A percentile compares a stretch with the other conserved stretches of the same genome.
These are phyloP conservation scores for Cecropterus lyciades DNA, from an alignment of 1,140 invertebrate genomes.

Conservation along the genomic window DNA sequence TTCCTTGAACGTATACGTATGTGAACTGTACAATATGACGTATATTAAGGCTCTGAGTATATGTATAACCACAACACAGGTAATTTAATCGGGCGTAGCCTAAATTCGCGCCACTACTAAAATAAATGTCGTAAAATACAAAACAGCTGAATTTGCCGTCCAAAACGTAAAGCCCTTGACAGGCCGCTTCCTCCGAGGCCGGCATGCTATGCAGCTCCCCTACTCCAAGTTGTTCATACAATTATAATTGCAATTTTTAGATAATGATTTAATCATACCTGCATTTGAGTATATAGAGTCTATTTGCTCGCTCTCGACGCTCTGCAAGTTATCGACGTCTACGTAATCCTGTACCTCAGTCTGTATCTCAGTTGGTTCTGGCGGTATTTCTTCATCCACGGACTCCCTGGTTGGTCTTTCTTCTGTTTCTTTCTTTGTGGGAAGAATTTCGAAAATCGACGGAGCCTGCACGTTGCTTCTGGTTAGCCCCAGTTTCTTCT, in stretches of 20 bases:
- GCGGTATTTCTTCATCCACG: conserved; percentile 29
- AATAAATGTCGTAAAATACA: no score
- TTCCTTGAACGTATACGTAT: no score
- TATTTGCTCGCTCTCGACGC: conserved; percentile 87
- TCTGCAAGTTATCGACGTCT: conserved; percentile 84
- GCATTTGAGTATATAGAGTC: conserved; percentile 72
- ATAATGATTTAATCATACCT: conserved; percentile 43
- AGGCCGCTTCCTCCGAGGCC: no score
- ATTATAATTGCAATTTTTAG: background rate
- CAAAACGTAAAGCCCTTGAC: no score
- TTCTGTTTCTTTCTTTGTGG: conserved; percentile 63
- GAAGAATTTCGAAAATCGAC: conserved; percentile 86
- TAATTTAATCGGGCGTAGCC: no score
- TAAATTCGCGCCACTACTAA: no score
- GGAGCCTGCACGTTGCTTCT: conserved; percentile 82
- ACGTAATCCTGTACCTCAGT: conserved; percentile 50
- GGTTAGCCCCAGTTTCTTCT: conserved; percentile 84
- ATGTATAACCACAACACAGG: no score
- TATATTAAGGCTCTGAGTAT: no score
- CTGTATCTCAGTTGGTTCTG: no score
- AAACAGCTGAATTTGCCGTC: no score
- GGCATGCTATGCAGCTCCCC: no score
- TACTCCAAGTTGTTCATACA: background rate
- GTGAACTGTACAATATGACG: no score
- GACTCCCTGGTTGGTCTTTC: conserved; percentile 49